A percentile compares a stretch with the other conserved stretches of the same genome.
phyloP scores from a whole-genome alignment of 2,888 invertebrate genomes.

The Amphipoea oculea region DNA sequence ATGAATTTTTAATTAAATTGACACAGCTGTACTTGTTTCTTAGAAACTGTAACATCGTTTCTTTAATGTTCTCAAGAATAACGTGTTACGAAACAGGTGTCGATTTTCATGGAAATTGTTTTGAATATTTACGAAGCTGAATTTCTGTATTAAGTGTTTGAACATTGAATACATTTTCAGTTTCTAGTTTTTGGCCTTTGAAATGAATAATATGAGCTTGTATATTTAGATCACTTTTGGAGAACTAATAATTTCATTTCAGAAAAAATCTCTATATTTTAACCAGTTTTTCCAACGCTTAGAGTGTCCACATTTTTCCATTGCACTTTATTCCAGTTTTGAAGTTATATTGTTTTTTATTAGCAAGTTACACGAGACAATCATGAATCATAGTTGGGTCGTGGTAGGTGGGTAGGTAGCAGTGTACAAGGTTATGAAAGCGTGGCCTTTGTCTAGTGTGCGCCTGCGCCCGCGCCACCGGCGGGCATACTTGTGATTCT shows the following conservation, averaged over 20 bases:
- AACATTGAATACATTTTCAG: not conserved
- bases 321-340: conserved; percentile 17
- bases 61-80: conserved; percentile 28
- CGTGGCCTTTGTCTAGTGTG: conserved; percentile 77
- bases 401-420: conserved; percentile 70
- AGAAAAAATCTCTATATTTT: no score
- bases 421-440: conserved; percentile 79
- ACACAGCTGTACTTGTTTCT: conserved; percentile 54
- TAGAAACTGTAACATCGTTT: conserved; percentile 33
- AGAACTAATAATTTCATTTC: not conserved
- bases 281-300: not conserved
- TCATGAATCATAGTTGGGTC: conserved; percentile 71
- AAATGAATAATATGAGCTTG: not conserved
- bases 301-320: not conserved
- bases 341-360: conserved; percentile 40
- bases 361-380: conserved; percentile 54
- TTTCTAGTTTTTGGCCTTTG: not conserved
- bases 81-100: conserved; percentile 25
- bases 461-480: conserved; percentile 67
- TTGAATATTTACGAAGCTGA: conserved; percentile 11
- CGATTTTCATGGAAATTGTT: not conserved
- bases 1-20: conserved; percentile 40
- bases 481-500: conserved; percentile 69
- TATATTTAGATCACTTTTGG: not conserved
- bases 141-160: not conserved